Conservation (phyloP, 1,140 invertebrate genomes). For the Zaprionus ghesquierei region DNA sequence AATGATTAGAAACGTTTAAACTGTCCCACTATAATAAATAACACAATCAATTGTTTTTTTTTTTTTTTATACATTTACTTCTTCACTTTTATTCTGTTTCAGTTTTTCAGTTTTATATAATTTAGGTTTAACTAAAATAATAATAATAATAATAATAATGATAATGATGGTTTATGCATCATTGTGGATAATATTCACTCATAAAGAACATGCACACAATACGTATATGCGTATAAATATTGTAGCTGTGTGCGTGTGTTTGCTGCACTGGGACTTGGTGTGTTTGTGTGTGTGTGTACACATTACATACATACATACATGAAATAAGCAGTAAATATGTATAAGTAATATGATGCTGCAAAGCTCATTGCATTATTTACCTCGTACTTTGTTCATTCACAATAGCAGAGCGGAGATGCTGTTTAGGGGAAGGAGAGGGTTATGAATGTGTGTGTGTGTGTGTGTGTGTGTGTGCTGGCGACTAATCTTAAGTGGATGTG, state of each 20-base stretch:
- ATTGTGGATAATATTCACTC: slow-evolving; percentile 57
- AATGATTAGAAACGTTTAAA: background rate
- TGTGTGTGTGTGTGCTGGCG: slow-evolving; percentile 10
- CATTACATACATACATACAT: slow-evolving; percentile 33
- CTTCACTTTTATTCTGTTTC: slow-evolving; percentile 52
- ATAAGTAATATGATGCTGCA: slow-evolving; percentile 45
- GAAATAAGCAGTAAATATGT: slow-evolving; percentile 56
- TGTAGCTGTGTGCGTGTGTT: slow-evolving; percentile 31
- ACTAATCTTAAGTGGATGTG: slow-evolving; percentile 58
- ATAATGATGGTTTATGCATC: slow-evolving; percentile 35
- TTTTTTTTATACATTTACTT: slow-evolving; percentile 48
- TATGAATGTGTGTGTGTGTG: slow-evolving; percentile 39
- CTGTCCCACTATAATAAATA: background rate
- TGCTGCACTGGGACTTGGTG: slow-evolving; percentile 32
- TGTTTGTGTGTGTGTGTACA: slow-evolving; percentile 30
- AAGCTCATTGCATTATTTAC: slow-evolving; percentile 54
- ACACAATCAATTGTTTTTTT: slow-evolving; percentile 9
- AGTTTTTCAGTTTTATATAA: slow-evolving; percentile 55
- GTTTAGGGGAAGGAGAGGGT: slow-evolving; percentile 26
- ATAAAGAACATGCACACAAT: slow-evolving; percentile 62
- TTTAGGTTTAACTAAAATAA: slow-evolving; percentile 64
- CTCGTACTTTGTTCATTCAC: slow-evolving; percentile 55
- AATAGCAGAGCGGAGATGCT: slow-evolving; percentile 23
- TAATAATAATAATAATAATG: slow-evolving; percentile 53
- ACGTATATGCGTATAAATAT: slow-evolving; percentile 61